phyloP scores from a whole-genome alignment of 2,888 invertebrate genomes.

The Zaprionus bogoriensis region DNA sequence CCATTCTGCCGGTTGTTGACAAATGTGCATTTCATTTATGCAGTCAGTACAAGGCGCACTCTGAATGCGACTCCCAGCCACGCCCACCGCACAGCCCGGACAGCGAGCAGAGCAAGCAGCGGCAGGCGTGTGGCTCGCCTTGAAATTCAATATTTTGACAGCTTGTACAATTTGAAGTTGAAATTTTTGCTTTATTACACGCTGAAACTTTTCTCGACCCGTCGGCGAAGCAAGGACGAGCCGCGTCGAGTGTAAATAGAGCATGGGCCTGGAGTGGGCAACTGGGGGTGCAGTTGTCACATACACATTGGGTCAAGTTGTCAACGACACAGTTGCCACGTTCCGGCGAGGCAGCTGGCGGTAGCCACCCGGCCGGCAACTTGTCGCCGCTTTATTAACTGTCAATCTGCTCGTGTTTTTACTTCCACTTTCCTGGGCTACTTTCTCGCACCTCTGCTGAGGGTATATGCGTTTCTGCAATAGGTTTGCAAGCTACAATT shows the following conservation, averaged over 20 bases:
- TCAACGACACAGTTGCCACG: conserved; percentile 70
- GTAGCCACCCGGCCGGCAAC: conserved; percentile 49
- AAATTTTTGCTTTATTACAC: conserved; percentile 46
- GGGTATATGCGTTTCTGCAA: conserved; percentile 2
- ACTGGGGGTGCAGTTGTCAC: conserved; percentile 48
- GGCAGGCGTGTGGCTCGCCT: conserved; percentile 12
- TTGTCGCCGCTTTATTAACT: conserved; percentile 76
- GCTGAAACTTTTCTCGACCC: conserved; percentile 24
- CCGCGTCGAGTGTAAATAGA: too few species aligned
- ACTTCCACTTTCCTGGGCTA: conserved; percentile 33
- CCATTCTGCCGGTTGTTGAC: conserved; percentile 23
- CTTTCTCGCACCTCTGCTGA: neutral
- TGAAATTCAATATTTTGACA: conserved; percentile 57
- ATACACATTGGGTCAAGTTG: conserved; percentile 73
- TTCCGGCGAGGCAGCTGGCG: conserved; percentile 26
- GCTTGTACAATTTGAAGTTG: conserved; percentile 43
- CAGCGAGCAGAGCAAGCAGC: too few species aligned
- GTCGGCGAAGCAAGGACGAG: neutral
- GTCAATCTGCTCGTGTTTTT: conserved; percentile 64
- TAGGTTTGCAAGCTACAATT: neutral
- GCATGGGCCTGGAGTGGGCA: too few species aligned
- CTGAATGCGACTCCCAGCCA: conserved; percentile 14
- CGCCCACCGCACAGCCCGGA: conserved; percentile 2
- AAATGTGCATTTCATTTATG: conserved; percentile 59
- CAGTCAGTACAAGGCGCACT: conserved; percentile 15